These are phyloP conservation scores for Axea sp. DNA, from an alignment of 2,888 invertebrate genomes.

Conservation along the genomic window DNA sequence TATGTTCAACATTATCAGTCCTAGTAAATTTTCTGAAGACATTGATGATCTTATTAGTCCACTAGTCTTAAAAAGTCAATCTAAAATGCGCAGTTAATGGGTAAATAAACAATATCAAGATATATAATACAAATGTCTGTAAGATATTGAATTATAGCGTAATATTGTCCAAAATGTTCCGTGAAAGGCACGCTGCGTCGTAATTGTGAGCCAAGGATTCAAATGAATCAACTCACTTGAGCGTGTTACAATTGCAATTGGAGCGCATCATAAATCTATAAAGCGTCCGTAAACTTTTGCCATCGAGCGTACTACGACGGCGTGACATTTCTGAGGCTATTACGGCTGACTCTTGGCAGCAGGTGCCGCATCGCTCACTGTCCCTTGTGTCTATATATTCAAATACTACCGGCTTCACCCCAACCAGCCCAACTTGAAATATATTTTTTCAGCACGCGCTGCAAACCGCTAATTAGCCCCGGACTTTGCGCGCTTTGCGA, in stretches of 20 bases:
- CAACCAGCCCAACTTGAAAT: conserved; percentile 63
- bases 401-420: conserved; percentile 68
- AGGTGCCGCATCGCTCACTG: conserved; percentile 78
- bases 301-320: conserved; percentile 66
- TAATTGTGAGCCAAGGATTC: conserved; percentile 46
- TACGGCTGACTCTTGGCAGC: conserved; percentile 74
- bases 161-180: conserved; percentile 38
- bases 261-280: conserved; percentile 61
- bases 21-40: conserved; percentile 16
- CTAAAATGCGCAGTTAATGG: not conserved
- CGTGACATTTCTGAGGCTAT: conserved; percentile 75
- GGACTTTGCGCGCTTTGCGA: conserved; percentile 66
- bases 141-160: conserved; percentile 38
- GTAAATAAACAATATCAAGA: conserved; percentile 12
- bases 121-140: conserved; percentile 20
- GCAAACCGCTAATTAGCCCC: conserved; percentile 76
- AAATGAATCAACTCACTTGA: conserved; percentile 57
- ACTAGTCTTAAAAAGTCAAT: not conserved
- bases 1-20: not conserved
- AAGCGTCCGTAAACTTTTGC: conserved; percentile 67
- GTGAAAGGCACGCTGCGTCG: conserved; percentile 31
- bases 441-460: conserved; percentile 63
- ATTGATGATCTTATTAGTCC: conserved; percentile 21
- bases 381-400: conserved; percentile 74
- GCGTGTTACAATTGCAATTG: conserved; percentile 54